Conservation (phyloP, 2,888 invertebrate genomes). For the Macrophya alboannulata region DNA sequence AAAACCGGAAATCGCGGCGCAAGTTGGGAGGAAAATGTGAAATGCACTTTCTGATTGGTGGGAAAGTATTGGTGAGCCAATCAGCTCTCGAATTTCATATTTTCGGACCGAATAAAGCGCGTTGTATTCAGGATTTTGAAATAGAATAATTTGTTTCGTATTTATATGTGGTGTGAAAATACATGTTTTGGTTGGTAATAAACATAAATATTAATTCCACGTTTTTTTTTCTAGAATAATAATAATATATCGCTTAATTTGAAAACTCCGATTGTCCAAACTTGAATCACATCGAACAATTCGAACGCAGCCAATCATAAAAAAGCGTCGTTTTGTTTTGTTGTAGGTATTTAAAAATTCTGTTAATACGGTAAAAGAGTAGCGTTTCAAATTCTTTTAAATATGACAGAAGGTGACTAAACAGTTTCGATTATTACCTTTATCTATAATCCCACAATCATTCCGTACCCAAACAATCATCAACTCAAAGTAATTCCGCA, state of each 20-base stretch:
- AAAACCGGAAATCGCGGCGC: not conserved
- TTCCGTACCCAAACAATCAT: not conserved
- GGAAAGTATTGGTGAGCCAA: not conserved
- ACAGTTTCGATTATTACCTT: not conserved
- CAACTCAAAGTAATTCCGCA: not conserved
- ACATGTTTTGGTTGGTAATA: not conserved
- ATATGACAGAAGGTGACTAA: conserved; percentile 37
- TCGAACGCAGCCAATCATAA: conserved; percentile 18
- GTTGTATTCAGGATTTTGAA: not conserved
- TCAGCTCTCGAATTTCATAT: not conserved
- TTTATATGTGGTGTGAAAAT: not conserved
- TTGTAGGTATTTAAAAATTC: conserved; percentile 23
- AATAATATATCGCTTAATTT: not conserved
- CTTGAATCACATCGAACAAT: not conserved
- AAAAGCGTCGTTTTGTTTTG: conserved; percentile 34
- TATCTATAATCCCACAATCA: not conserved
- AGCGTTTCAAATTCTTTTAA: not conserved
- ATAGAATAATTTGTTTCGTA: not conserved
- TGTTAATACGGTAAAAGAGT: not conserved
- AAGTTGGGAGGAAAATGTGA: not conserved
- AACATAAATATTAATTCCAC: not conserved
- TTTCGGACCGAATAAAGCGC: not conserved
- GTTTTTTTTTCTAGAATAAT: not conserved
- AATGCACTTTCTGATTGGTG: not conserved
- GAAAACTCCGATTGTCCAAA: not conserved